A percentile compares a stretch with the other conserved stretches of the same genome.
phyloP scores from a whole-genome alignment of 2,888 invertebrate species.

The Caenorhabditis auriculariae region DNA sequence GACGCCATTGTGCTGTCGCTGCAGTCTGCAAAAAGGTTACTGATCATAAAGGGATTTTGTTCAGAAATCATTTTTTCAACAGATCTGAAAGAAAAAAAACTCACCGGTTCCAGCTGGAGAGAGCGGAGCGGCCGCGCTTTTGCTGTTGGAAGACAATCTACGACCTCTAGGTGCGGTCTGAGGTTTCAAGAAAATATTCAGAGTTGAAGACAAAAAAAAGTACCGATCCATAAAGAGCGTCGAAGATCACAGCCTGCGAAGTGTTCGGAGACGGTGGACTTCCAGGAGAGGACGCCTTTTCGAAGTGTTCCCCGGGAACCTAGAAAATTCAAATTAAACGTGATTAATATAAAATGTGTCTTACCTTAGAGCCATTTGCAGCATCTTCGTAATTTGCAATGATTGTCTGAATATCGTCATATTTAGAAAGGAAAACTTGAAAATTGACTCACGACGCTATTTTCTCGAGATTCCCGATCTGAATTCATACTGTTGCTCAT shows the following conservation, averaged over 20 bases:
- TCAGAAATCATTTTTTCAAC: conserved; percentile 3
- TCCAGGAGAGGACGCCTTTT: conserved; percentile 7
- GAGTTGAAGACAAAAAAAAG: too few species aligned
- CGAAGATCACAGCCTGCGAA: conserved; percentile 29
- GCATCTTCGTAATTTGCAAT: too few species aligned
- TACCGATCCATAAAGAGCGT: conserved; percentile 13
- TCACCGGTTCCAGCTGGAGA: not conserved
- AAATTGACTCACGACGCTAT: not conserved
- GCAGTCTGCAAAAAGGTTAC: conserved; percentile 7
- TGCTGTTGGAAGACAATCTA: not conserved
- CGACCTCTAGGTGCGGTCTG: too few species aligned
- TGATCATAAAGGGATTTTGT: not conserved
- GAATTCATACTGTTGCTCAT: conserved; percentile 4
- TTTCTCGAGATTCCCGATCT: conserved; percentile 3
- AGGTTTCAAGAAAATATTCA: too few species aligned
- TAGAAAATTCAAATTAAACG: too few species aligned
- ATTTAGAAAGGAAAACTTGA: too few species aligned
- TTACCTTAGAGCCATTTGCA: too few species aligned
- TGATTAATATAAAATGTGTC: too few species aligned
- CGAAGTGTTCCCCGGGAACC: too few species aligned
- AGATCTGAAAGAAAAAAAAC: not conserved
- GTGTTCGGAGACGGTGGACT: conserved; percentile 43
- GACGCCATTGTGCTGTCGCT: conserved; percentile 34
- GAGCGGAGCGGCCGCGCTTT: not conserved
- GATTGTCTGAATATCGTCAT: too few species aligned